Conservation (phyloP, 2,797 vertebrate species). For the Bradypodion ventrale region DNA sequence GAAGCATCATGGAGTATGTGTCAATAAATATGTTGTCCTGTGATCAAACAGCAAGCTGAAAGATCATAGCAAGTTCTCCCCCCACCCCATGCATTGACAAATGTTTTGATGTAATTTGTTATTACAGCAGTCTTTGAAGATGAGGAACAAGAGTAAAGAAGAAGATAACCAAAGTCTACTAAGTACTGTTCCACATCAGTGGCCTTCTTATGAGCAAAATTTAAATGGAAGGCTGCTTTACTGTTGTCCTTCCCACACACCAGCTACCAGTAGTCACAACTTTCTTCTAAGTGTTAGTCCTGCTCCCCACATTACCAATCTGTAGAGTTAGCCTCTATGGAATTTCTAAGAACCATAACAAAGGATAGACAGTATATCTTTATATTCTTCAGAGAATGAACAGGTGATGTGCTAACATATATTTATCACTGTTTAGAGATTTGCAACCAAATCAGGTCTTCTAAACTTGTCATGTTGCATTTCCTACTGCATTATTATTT, state of each 20-base stretch:
- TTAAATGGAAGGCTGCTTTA: no score
- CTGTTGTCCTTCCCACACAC: no score
- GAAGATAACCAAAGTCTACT: not conserved
- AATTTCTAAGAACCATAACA: constrained; percentile 48
- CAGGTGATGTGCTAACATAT: constrained; percentile 65
- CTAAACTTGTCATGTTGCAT: constrained; percentile 49
- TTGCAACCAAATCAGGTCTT: constrained; percentile 44
- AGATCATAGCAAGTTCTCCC: no score
- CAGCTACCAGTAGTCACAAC: no score
- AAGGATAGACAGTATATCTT: constrained; percentile 36
- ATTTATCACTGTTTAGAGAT: constrained; percentile 67
- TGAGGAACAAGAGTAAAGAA: not conserved
- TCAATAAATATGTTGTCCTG: no score
- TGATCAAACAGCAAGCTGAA: no score
- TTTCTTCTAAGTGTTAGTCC: not conserved
- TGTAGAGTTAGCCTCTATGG: not conserved
- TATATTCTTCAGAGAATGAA: constrained; percentile 53
- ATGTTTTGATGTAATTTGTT: not conserved
- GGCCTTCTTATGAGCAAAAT: no score
- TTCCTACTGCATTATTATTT: constrained; percentile 60
- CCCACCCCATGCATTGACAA: not conserved
- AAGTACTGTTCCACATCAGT: no score
- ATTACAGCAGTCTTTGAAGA: not conserved
- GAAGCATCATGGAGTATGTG: no score
- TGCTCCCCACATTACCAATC: not conserved